Base-by-base conservation (phyloP, 2,888 invertebrate species). In the Acleris holmiana region DNA sequence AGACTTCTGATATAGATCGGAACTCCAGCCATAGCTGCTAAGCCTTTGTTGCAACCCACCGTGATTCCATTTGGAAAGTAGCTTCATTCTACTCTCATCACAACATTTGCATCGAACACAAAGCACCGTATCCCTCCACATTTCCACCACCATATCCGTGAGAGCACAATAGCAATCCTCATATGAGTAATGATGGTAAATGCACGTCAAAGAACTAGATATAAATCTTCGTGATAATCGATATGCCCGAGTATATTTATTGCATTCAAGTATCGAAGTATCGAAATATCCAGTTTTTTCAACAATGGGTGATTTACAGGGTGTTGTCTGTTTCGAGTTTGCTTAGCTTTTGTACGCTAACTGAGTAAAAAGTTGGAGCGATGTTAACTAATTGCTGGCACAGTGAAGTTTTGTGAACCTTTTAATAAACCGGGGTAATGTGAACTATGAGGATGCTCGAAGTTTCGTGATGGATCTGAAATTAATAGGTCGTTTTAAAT, bases 191-290 rank as follows among this genome's bases (percentile, higher is more conserved):
- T 88, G 85, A 85, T 76, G 71, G 73, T 6, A 76, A 83, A 79
- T 79, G 80, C 77, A 79, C 84, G 80, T 84, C 80, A 82, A 80
- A 79, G 79, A 77, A 81, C 76, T 73, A 83, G 85, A 88, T 85
- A 91, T 92, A 92, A 90, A 91, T 91, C 91, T 89, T 88, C 83
- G 82, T 82, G 83, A 4, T 89, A 90, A 90, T 90, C 88, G 89
- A 86, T 86, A 85, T 81, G 80, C 77, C 77, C 75, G 78, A 82
- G 82, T 89, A 85, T 91, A 90, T 91, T 89, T 89, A 90, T 90
- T 83, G 86, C 81, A 78, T 78, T 66, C 62, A 69, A 74, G 76
- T 82, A 85, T 88, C 84, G 82, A 82, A 35, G 13, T 84, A 80
- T 82, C 75, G 75, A 35, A 3, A 35, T 35, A 67, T 71, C 69